Percentiles rank a stretch among this genome's conserved stretches.
Conservation (phyloP, 2,888 invertebrate species). For the Nomada fucata region DNA sequence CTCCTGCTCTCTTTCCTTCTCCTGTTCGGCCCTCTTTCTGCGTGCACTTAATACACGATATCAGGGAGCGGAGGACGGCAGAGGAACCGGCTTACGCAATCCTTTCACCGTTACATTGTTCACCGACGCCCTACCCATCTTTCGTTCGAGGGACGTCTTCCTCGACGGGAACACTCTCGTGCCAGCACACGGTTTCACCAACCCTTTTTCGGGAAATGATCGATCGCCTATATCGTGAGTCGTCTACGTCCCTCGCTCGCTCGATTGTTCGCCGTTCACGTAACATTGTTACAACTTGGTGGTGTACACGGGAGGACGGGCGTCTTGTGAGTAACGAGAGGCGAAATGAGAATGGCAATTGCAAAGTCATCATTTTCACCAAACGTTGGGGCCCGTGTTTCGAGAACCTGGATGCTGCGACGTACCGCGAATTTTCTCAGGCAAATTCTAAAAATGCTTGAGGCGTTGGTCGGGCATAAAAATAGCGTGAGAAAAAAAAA, state of each 20-base stretch:
- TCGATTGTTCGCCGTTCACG: too few species aligned
- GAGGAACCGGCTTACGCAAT: constrained; percentile 70
- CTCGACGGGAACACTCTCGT: not conserved
- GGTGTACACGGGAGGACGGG: too few species aligned
- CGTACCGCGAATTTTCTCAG: constrained; percentile 71
- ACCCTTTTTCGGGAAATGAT: too few species aligned
- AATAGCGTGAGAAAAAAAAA: constrained; percentile 79
- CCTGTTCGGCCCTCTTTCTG: constrained; percentile 29
- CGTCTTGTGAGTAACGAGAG: too few species aligned
- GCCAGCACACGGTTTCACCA: too few species aligned
- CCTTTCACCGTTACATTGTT: constrained; percentile 73
- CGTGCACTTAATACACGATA: constrained; percentile 56
- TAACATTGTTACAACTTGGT: too few species aligned
- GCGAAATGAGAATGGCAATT: too few species aligned
- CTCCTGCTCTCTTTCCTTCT: constrained; percentile 39
- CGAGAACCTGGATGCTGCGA: constrained; percentile 34
- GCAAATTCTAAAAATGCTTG: constrained; percentile 80
- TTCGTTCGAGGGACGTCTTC: constrained; percentile 21
- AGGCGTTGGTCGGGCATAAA: constrained; percentile 77
- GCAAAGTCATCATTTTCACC: not conserved
- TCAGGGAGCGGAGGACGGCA: constrained; percentile 8
- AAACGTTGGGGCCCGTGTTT: constrained; percentile 12
- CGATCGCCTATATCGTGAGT: too few species aligned
- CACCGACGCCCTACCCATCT: constrained; percentile 36
- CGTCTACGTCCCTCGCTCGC: too few species aligned